phyloP scores from a whole-genome alignment of 37 sponge, comb jelly and placozoan species.

The Mnemiopsis leidyi region DNA sequence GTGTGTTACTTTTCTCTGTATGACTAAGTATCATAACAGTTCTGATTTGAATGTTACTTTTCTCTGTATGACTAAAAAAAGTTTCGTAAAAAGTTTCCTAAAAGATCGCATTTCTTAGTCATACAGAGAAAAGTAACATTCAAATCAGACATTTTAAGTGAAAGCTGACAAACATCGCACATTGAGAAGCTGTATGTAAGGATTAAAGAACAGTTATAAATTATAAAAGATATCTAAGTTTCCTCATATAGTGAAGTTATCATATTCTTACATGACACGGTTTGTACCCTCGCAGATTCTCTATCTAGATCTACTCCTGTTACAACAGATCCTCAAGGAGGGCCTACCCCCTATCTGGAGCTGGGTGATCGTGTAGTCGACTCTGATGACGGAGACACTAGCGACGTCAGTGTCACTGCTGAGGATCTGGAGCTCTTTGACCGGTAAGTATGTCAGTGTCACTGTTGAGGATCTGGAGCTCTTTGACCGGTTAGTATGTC shows the following conservation, averaged over 20 bases:
- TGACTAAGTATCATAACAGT: not conserved
- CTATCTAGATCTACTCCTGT: not conserved
- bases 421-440: conserved; percentile 53
- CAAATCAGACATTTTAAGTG: no score
- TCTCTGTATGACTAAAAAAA: no score
- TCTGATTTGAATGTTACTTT: not conserved
- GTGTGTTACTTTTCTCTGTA: no score
- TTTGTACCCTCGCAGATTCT: not conserved
- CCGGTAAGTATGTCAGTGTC: conserved; percentile 30
- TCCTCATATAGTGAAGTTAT: no score
- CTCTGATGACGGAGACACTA: not conserved
- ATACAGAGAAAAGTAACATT: no score
- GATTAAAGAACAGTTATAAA: no score
- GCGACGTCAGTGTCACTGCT: conserved; percentile 62
- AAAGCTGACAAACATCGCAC: no score
- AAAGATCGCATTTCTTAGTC: no score
- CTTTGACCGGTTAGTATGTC: conserved; percentile 44
- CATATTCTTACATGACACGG: no score
- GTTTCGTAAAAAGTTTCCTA: no score
- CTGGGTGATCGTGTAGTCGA: not conserved
- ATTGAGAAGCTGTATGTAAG: no score
- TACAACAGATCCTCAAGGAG: not conserved
- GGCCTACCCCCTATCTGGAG: not conserved
- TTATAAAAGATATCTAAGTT: no score
- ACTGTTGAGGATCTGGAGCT: conserved; percentile 38